Conservation (phyloP, 2,113 vertebrate species). For the Cynopterus brachyotis region DNA sequence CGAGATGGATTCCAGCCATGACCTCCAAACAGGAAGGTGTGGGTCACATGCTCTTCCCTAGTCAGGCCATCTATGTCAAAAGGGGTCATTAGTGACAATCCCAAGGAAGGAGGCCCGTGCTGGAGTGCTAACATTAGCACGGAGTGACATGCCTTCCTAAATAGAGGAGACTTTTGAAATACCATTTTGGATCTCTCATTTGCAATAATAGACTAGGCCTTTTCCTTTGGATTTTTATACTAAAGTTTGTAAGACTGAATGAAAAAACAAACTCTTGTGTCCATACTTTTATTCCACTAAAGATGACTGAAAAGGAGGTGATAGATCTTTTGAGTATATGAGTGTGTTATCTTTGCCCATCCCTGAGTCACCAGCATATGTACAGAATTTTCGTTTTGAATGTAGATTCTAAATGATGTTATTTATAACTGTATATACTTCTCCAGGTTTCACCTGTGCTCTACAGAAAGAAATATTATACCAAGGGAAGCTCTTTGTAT, state of each 20-base stretch:
- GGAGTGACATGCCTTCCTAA: neutral
- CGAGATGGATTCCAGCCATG: neutral
- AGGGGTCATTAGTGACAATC: neutral
- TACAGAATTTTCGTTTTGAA: neutral
- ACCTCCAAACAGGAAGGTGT: neutral
- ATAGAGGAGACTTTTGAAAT: neutral
- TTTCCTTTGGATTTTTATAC: neutral
- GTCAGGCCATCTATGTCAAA: neutral
- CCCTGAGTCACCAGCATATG: neutral
- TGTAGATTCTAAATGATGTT: neutral
- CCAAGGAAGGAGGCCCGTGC: neutral
- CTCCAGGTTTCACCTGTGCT: conserved; percentile 94
- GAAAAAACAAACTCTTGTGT: neutral
- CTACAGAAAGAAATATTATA: conserved; percentile 98
- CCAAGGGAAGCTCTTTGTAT: conserved; percentile 95
- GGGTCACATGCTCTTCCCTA: neutral
- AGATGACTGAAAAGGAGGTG: neutral
- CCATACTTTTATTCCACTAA: neutral
- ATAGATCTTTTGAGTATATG: neutral
- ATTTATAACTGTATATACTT: neutral
- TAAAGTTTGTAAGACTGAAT: neutral
- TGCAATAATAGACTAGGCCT: neutral
- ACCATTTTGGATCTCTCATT: neutral
- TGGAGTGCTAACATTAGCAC: neutral
- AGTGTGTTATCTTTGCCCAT: neutral